Conservation (phyloP, 2,113 vertebrate genomes). For the Zosterops borbonicus region DNA sequence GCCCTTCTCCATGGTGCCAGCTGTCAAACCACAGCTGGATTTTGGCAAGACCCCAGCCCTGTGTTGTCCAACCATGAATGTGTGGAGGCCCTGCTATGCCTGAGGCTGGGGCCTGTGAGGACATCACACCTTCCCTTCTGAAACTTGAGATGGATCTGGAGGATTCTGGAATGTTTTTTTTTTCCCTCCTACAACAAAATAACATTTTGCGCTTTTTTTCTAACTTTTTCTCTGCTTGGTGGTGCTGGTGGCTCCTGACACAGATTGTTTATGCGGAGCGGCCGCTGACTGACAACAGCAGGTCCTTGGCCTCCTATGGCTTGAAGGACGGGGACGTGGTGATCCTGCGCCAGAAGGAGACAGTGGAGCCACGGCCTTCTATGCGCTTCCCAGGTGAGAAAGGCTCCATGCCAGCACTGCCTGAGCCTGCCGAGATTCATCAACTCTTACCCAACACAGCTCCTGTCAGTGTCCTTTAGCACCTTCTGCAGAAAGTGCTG, state of each 20-base stretch:
- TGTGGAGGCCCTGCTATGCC: background rate
- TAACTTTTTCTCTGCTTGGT: background rate
- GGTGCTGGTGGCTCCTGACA: background rate
- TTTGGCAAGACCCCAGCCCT: fast-evolving
- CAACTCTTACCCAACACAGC: fast-evolving
- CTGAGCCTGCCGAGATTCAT: background rate
- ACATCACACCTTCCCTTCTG: background rate
- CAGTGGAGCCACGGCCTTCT: slow-evolving; percentile 78
- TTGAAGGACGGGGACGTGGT: slow-evolving; percentile 96
- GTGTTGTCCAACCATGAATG: fast-evolving
- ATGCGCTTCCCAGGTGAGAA: slow-evolving; percentile 79
- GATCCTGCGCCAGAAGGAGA: slow-evolving; percentile 86
- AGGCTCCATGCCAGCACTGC: background rate
- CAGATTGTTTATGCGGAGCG: slow-evolving; percentile 91
- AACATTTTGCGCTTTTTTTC: background rate
- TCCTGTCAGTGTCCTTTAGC: background rate
- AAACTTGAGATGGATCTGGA: background rate
- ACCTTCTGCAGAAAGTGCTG: background rate
- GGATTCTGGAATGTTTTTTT: background rate
- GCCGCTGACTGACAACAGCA: slow-evolving; percentile 88
- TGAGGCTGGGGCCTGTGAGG: background rate
- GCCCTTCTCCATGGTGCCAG: background rate
- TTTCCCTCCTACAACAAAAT: background rate
- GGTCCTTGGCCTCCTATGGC: slow-evolving; percentile 92
- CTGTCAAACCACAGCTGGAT: background rate